Base-by-base conservation (phyloP, 2,797 vertebrate genomes). In the Tachyglossus aculeatus region DNA sequence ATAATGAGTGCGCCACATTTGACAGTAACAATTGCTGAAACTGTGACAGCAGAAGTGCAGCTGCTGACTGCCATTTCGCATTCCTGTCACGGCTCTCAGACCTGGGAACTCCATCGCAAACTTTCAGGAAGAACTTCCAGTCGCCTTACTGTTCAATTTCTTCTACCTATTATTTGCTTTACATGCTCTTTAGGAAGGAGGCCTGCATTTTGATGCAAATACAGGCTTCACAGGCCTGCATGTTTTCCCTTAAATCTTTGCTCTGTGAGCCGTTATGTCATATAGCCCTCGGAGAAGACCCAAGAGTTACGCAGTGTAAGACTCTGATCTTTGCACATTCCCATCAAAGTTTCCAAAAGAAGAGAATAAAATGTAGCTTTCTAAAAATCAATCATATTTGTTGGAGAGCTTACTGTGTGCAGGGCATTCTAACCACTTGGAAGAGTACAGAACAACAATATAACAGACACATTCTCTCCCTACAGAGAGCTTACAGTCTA, bases 61-160 rank as follows among this genome's bases (percentile, higher is more conserved):
- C 21, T 69, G 12, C 40, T 14, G 76, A 41, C 78, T 84, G 57
- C 77, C 59, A 58, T 37, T 56, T 56, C 74, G 40, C 51, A 13
- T 21, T 63, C 69, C 71, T 85, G 85, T 78, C 78, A 81, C 66
- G 78, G 80, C 56, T 78, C 75, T 61, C 76, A 76, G 85, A 73
- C 66, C 78, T 1, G 24, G 0, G 6, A 53, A 50, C 71, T 40
- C 82, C 71, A 7, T 29, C 22, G n/a, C 67, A 58, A 15, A 52
- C 53, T 68, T 80, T 77, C 71, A 57, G 55, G 65, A 64, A 67
- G 32, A 63, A 55, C 65, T 38, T 21, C 52, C 16, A 25, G 69
- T 54, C 52, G 55, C 53, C 71, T 60, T 74, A 52, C 77, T 65
- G 61, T 68, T 73, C 57, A 37, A 71, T 36, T 16, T 16, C 21